phyloP scores from a whole-genome alignment of 2,113 vertebrate genomes.

The Holacanthus passer region DNA sequence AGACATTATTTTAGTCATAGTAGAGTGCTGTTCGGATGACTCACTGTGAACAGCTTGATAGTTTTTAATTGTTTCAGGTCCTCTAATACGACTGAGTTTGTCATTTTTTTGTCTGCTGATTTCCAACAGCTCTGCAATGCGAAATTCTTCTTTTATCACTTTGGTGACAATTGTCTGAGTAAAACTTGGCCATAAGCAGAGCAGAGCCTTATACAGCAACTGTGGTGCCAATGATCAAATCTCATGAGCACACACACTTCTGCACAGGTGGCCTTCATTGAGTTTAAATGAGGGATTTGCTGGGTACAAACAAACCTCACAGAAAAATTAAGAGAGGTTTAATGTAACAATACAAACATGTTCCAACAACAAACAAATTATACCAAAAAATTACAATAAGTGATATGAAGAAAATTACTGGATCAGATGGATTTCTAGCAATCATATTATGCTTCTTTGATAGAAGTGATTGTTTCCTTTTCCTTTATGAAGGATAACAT shows the following conservation, averaged over 20 bases:
- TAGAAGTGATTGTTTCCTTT: conserved; percentile 3
- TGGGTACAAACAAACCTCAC: neutral
- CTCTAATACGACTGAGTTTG: neutral
- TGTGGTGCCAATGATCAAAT: neutral
- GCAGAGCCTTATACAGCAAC: neutral
- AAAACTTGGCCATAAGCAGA: neutral
- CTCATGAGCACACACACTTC: neutral
- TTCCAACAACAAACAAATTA: neutral
- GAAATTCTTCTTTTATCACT: neutral
- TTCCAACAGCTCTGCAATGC: neutral
- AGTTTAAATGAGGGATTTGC: neutral
- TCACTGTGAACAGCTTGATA: too few species aligned
- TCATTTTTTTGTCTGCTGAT: neutral
- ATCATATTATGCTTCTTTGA: neutral
- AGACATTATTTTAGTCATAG: neutral
- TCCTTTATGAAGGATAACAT: neutral
- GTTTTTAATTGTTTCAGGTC: neutral
- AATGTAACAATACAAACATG: neutral
- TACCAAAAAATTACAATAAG: neutral
- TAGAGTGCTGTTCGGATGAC: neutral
- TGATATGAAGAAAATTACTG: neutral
- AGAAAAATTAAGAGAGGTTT: neutral
- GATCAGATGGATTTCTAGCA: conserved; percentile 2
- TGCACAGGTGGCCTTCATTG: neutral
- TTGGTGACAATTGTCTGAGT: neutral